A percentile compares a stretch with the other conserved stretches of the same genome.
phyloP scores from a whole-genome alignment of 2,888 invertebrate species.

The Proisotoma minuta region DNA sequence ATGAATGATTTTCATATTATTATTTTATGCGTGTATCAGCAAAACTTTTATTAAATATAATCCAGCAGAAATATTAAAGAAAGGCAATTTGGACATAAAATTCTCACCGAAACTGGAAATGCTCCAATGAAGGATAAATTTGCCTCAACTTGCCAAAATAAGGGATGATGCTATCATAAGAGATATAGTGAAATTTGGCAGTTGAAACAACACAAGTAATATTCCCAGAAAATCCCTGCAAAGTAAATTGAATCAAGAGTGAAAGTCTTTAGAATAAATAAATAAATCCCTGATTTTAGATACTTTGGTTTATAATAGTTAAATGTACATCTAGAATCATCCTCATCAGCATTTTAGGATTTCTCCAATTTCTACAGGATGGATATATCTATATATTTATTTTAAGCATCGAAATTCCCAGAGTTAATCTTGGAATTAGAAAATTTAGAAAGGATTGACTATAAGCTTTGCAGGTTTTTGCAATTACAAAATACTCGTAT shows the following conservation, averaged over 20 bases:
- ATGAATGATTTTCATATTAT: background rate
- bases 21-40: background rate
- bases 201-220: slow-evolving; percentile 60
- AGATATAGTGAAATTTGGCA: slow-evolving; percentile 81
- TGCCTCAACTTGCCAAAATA: slow-evolving; percentile 70
- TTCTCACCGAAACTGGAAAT: slow-evolving; percentile 65
- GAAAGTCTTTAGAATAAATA: background rate
- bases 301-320: too few relatives aligned
- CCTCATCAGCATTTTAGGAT: too few relatives aligned
- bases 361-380: too few relatives aligned
- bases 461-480: too few relatives aligned
- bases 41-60: background rate
- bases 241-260: slow-evolving; percentile 20
- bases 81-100: too few relatives aligned
- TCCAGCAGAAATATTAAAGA: too few relatives aligned
- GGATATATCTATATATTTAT: too few relatives aligned
- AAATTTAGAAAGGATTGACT: too few relatives aligned
- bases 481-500: too few relatives aligned
- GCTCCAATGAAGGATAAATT: slow-evolving; percentile 74
- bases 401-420: too few relatives aligned
- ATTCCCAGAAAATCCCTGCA: slow-evolving; percentile 39
- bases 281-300: background rate
- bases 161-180: slow-evolving; percentile 73
- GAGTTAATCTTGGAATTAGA: too few relatives aligned
- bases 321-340: too few relatives aligned